Evolutionary conservation across 2,113 vertebrate genomes (phyloP).

Genomic region (Pycnonotus jocosus): DNA sequence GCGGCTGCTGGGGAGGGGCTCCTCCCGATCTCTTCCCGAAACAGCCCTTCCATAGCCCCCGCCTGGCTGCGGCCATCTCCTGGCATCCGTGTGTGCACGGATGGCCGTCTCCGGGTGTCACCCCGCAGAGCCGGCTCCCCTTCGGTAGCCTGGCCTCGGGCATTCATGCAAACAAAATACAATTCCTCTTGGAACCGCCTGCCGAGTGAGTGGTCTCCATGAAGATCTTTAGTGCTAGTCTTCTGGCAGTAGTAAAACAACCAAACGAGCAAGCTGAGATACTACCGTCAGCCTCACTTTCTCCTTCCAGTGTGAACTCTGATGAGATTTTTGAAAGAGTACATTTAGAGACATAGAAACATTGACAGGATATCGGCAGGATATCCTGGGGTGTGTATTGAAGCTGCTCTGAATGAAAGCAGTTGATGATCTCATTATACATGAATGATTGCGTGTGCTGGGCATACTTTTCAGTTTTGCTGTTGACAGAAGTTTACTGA

Average conservation of each 20-base stretch:
- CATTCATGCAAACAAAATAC: not conserved
- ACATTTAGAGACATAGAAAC: not conserved
- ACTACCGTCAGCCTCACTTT: not conserved
- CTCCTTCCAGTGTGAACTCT: not conserved
- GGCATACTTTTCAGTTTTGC: not conserved
- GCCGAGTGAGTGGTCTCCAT: not conserved
- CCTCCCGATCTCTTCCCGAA: rapidly evolving
- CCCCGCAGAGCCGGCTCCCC: not conserved
- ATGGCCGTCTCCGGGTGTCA: rapidly evolving
- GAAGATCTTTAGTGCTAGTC: not conserved
- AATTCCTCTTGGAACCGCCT: too few species aligned
- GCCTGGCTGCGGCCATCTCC: not conserved
- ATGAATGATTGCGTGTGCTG: not conserved
- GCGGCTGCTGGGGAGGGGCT: not conserved
- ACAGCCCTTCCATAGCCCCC: not conserved
- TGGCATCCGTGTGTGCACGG: rapidly evolving
- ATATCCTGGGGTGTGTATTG: not conserved
- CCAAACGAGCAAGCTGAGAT: not conserved
- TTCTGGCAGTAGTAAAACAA: not conserved
- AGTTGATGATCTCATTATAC: not conserved
- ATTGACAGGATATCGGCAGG: not conserved
- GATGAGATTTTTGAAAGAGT: not conserved
- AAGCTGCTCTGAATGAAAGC: not conserved
- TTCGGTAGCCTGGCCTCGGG: not conserved
- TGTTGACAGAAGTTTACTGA: not conserved